Evolutionary conservation across 2,113 vertebrate species (phyloP).

Genomic region (Strix aluco): DNA sequence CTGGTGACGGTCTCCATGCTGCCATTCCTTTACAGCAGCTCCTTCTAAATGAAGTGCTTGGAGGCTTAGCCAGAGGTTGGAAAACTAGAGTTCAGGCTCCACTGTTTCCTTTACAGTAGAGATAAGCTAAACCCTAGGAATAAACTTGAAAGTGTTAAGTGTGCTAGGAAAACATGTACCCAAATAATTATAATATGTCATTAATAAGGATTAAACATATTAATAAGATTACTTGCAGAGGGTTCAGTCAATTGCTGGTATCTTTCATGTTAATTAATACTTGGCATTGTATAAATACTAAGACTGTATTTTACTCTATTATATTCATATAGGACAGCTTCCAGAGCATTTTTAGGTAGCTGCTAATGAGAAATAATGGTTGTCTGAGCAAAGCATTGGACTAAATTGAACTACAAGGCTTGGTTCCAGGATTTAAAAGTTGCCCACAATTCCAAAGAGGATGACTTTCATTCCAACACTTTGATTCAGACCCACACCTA

Average conservation of each 20-base stretch:
- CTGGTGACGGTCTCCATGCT: not conserved
- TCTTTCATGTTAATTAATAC: slow-evolving; percentile 38
- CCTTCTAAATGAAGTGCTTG: not conserved
- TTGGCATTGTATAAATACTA: slow-evolving; percentile 8
- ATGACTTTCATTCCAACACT: not conserved
- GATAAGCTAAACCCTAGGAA: not conserved
- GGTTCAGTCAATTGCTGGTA: slow-evolving; percentile 12
- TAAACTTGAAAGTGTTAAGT: not conserved
- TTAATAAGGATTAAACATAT: slow-evolving; percentile 34
- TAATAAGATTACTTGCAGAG: slow-evolving; percentile 34
- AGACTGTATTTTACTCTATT: not conserved
- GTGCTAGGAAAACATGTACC: not conserved
- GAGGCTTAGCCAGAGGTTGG: not conserved
- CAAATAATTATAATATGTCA: not conserved
- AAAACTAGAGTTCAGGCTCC: not conserved
- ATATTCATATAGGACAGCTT: not conserved
- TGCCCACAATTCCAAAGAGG: not conserved
- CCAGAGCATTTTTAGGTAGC: not conserved
- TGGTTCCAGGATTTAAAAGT: not conserved
- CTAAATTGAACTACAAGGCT: not conserved
- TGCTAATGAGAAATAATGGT: not conserved
- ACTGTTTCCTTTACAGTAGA: not conserved
- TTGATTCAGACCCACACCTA: not conserved
- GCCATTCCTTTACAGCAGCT: not conserved
- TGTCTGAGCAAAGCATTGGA: not conserved